A percentile compares a stretch with the other conserved stretches of the same genome.
phyloP scores from a whole-genome alignment of 2,797 vertebrate genomes.

The Sebastes ruberrimus region DNA sequence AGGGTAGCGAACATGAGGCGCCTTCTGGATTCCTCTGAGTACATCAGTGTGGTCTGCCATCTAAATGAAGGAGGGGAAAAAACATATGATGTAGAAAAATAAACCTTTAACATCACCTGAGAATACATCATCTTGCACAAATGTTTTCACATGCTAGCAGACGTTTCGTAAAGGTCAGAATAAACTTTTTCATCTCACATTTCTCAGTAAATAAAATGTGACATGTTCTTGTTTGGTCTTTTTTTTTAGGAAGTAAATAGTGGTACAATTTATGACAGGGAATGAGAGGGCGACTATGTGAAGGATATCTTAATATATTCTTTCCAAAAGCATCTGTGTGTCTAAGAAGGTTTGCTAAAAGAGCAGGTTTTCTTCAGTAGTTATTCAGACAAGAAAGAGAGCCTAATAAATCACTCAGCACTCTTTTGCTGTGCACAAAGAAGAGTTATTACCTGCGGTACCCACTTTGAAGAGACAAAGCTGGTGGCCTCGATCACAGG shows the following conservation, averaged over 20 bases:
- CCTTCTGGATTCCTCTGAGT: constrained; percentile 87
- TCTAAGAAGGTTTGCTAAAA: constrained; percentile 17
- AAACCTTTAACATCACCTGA: constrained; percentile 33
- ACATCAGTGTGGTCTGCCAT: constrained; percentile 96
- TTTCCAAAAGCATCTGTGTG: constrained; percentile 32
- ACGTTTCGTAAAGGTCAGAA: constrained; percentile 3
- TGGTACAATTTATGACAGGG: constrained; percentile 29
- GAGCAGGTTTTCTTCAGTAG: constrained; percentile 20
- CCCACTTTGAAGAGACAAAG: constrained; percentile 97
- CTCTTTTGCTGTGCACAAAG: constrained; percentile 47
- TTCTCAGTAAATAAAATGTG: constrained; percentile 23
- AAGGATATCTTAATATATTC: constrained; percentile 15
- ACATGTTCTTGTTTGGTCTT: constrained; percentile 3
- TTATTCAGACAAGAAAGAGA: constrained; percentile 48
- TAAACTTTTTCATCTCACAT: constrained; percentile 21
- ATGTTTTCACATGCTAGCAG: constrained; percentile 36
- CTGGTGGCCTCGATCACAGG: constrained; percentile 94
- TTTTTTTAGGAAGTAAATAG: constrained; percentile 17
- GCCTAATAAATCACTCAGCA: constrained; percentile 72
- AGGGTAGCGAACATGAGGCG: constrained; percentile 88
- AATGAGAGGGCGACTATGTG: constrained; percentile 3
- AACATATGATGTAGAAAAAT: constrained; percentile 56
- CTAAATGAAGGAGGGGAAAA: constrained; percentile 75
- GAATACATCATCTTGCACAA: constrained; percentile 30
- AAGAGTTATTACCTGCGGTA: constrained; percentile 90